Evolutionary conservation across 1,140 invertebrate genomes (phyloP).

Genomic region (Gerris buenoi): DNA sequence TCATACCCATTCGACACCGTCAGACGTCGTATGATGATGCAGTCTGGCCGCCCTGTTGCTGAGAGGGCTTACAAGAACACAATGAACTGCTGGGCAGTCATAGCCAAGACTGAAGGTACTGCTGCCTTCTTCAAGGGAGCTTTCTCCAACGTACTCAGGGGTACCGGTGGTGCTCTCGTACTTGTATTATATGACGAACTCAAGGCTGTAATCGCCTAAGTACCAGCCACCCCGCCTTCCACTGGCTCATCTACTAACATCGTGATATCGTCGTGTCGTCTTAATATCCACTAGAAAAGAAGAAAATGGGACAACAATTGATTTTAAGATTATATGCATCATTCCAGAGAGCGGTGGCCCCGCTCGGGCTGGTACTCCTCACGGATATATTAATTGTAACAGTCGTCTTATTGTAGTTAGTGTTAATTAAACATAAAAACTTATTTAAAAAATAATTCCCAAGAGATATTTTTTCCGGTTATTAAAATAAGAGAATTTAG

Average conservation of each 20-base stretch:
- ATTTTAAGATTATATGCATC: neutral
- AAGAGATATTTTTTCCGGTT: no score
- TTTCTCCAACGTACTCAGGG: conserved; percentile 61
- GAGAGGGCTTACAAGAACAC: conserved; percentile 60
- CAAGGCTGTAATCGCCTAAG: conserved; percentile 39
- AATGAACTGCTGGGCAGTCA: conserved; percentile 53
- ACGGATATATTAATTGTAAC: neutral
- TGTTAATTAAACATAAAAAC: neutral
- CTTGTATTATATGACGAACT: conserved; percentile 65
- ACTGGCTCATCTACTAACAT: neutral
- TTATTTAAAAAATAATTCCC: neutral
- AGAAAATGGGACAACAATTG: conserved; percentile 10
- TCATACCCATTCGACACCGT: conserved; percentile 85
- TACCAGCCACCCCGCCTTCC: neutral
- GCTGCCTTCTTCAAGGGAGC: conserved; percentile 67
- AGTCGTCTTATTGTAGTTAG: conserved; percentile 1
- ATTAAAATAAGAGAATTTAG: no score
- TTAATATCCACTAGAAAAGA: neutral
- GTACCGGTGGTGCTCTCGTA: conserved; percentile 62
- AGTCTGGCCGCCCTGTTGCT: conserved; percentile 48
- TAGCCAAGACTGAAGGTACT: conserved; percentile 45
- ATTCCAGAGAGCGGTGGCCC: neutral
- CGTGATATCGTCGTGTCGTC: neutral
- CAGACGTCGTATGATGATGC: conserved; percentile 82
- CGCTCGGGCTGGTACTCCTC: neutral